A percentile compares a stretch with the other conserved stretches of the same genome.
Conservation (phyloP, 1,140 invertebrate species). For the Apocrypta bakeri region DNA sequence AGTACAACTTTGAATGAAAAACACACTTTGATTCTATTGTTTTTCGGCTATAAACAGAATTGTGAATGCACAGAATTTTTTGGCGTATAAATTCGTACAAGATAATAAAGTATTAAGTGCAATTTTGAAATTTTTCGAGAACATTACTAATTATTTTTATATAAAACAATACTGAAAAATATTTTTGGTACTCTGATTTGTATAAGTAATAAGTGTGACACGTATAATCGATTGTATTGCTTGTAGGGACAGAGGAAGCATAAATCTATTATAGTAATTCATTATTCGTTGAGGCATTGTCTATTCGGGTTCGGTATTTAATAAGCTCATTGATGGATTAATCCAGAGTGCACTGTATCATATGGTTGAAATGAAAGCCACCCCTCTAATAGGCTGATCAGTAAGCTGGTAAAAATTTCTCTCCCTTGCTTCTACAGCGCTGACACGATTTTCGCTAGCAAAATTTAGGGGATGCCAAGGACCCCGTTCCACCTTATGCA, state of each 20-base stretch:
- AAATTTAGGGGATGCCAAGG: conserved; percentile 4
- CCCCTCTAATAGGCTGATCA: background rate
- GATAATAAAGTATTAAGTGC: too few species aligned
- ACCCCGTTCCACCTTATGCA: background rate
- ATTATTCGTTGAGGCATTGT: background rate
- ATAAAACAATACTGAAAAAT: too few species aligned
- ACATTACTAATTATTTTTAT: too few species aligned
- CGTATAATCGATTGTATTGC: too few species aligned
- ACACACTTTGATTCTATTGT: background rate
- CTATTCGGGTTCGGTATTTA: background rate
- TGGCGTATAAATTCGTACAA: too few species aligned
- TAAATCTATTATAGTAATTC: background rate
- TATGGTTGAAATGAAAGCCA: conserved; percentile 5
- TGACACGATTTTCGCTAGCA: conserved; percentile 18
- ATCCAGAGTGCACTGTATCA: conserved; percentile 18
- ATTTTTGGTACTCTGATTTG: too few species aligned
- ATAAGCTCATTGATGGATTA: conserved; percentile 17
- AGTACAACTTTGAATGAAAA: background rate
- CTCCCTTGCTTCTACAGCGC: background rate
- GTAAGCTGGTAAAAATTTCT: background rate
- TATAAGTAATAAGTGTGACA: too few species aligned
- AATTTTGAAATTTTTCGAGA: too few species aligned
- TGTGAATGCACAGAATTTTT: background rate
- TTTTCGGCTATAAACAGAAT: background rate
- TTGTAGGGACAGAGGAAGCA: too few species aligned